phyloP scores from a whole-genome alignment of 2,888 invertebrate species.

The Cosmia trapezina region DNA sequence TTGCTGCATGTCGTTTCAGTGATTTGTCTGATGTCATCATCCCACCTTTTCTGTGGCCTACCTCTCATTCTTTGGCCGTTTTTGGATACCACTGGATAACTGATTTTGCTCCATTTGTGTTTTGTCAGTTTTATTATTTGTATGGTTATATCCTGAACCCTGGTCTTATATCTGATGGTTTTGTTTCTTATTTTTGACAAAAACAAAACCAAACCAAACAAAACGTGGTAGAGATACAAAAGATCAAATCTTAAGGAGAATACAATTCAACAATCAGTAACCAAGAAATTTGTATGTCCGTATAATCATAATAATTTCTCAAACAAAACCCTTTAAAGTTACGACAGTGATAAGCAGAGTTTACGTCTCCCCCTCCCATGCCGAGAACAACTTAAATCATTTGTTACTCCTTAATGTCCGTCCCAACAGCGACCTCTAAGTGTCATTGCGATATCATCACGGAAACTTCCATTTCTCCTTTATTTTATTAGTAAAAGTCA shows the following conservation, averaged over 20 bases:
- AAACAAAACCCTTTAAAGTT: slow-evolving; percentile 51
- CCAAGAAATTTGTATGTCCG: slow-evolving; percentile 15
- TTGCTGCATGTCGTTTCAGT: too few relatives aligned
- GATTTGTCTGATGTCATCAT: too few relatives aligned
- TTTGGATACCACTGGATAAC: too few relatives aligned
- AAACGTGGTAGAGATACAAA: background rate
- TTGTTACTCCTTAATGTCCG: slow-evolving; percentile 60
- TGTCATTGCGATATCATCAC: slow-evolving; percentile 67
- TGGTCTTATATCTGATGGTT: too few relatives aligned
- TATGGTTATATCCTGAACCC: too few relatives aligned
- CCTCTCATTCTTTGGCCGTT: too few relatives aligned
- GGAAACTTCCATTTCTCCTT: slow-evolving; percentile 70
- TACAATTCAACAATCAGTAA: background rate
- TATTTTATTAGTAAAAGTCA: slow-evolving; percentile 82
- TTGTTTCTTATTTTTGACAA: too few relatives aligned
- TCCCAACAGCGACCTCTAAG: slow-evolving; percentile 57
- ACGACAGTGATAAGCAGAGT: slow-evolving; percentile 48
- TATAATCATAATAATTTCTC: slow-evolving; percentile 28
- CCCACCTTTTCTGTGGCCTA: too few relatives aligned
- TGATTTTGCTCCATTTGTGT: too few relatives aligned
- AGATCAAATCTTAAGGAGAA: background rate
- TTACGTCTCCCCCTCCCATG: slow-evolving; percentile 23
- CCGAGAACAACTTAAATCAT: slow-evolving; percentile 61
- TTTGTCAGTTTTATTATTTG: too few relatives aligned
- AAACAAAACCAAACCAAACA: too few relatives aligned